Conservation (phyloP, 2,888 invertebrate species). For the Ecliptopera silaceata region DNA sequence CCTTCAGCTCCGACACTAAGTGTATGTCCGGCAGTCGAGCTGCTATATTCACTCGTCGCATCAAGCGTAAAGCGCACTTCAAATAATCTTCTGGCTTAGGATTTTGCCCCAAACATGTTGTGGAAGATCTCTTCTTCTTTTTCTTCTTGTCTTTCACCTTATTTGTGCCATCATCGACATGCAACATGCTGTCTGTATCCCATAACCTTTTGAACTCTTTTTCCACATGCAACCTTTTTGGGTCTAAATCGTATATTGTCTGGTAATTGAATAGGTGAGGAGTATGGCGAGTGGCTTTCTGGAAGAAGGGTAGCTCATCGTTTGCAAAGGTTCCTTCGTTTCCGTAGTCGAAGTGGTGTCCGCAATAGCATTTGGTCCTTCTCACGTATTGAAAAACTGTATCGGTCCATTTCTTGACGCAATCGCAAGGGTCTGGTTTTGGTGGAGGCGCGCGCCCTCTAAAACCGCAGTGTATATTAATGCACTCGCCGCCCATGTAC, state of each 20-base stretch:
- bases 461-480: conserved; percentile 65
- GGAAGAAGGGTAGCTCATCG: conserved; percentile 64
- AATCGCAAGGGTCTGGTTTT: conserved; percentile 60
- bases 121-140: conserved; percentile 48
- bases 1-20: conserved; percentile 64
- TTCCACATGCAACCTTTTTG: conserved; percentile 53
- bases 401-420: conserved; percentile 61
- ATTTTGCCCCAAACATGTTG: conserved; percentile 56
- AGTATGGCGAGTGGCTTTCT: conserved; percentile 54
- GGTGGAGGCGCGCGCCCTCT: conserved; percentile 50
- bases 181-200: conserved; percentile 67
- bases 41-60: conserved; percentile 61
- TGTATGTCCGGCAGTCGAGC: conserved; percentile 69
- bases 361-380: conserved; percentile 64
- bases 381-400: conserved; percentile 56
- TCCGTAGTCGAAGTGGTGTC: conserved; percentile 63
- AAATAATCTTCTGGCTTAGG: conserved; percentile 66
- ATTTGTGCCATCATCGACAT: conserved; percentile 44
- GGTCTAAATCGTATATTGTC: conserved; percentile 65
- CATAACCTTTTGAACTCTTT: conserved; percentile 67
- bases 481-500: conserved; percentile 42
- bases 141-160: conserved; percentile 53
- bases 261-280: conserved; percentile 61
- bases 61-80: conserved; percentile 59
- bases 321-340: conserved; percentile 60